These are phyloP conservation scores for Drosophila atripex DNA, from an alignment of 2,888 invertebrate species.

Conservation along the genomic window DNA sequence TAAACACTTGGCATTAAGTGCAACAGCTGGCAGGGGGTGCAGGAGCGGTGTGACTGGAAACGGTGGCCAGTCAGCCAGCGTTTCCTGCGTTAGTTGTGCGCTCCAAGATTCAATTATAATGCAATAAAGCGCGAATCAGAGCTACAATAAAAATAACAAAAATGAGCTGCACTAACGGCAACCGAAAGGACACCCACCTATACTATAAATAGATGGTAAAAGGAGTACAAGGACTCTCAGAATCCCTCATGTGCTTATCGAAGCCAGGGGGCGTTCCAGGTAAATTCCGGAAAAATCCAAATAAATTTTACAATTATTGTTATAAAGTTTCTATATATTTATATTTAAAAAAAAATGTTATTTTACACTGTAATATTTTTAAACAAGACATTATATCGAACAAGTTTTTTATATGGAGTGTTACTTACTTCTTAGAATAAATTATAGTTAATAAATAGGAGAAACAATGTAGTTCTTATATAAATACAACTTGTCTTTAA, in stretches of 20 bases:
- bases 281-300: not conserved
- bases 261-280: slow-evolving; percentile 12
- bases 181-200: slow-evolving; percentile 1
- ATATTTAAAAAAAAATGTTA: too few relatives aligned
- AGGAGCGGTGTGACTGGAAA: slow-evolving; percentile 15
- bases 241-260: slow-evolving; percentile 15
- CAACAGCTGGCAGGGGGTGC: slow-evolving; percentile 60
- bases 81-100: slow-evolving; percentile 78
- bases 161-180: slow-evolving; percentile 42
- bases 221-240: not conserved
- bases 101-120: slow-evolving; percentile 83
- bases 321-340: too few relatives aligned
- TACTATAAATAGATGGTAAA: slow-evolving; percentile 29
- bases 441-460: too few relatives aligned
- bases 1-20: slow-evolving; percentile 78
- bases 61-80: slow-evolving; percentile 71
- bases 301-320: not conserved
- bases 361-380: not conserved
- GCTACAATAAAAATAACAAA: slow-evolving; percentile 76
- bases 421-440: too few relatives aligned
- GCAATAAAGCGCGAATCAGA: slow-evolving; percentile 82
- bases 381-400: not conserved
- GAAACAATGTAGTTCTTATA: too few relatives aligned
- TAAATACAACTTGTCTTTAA: too few relatives aligned
- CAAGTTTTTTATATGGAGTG: not conserved